These are phyloP conservation scores for Meriones psammophilus DNA, from an alignment of 2,797 vertebrate species.

Conservation along the genomic window DNA sequence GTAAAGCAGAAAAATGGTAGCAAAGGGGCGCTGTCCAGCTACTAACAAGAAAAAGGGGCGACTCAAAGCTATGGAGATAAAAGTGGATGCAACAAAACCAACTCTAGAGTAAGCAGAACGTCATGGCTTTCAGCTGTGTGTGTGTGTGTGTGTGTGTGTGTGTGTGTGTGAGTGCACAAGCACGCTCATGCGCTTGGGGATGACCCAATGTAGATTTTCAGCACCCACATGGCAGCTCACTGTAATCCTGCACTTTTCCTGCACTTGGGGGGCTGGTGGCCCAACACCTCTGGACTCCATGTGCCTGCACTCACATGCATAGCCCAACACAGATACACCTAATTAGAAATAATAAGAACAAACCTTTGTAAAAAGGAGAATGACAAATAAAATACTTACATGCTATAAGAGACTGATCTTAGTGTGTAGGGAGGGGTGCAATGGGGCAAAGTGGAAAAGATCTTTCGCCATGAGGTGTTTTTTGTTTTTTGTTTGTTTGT, in stretches of 20 bases:
- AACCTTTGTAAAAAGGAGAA: background rate
- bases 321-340: background rate
- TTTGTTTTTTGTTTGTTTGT: too few relatives aligned
- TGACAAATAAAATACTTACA: background rate
- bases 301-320: background rate
- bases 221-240: background rate
- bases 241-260: background rate
- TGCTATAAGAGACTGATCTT: background rate
- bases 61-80: background rate
- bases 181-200: too few relatives aligned
- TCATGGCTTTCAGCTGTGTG: background rate
- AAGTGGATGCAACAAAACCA: background rate
- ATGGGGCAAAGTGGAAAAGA: background rate
- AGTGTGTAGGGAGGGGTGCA: fast-evolving
- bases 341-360: background rate
- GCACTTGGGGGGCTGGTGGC: too few relatives aligned
- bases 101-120: background rate
- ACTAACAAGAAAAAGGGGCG: background rate
- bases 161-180: too few relatives aligned
- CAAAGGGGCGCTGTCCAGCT: background rate
- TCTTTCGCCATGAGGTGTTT: background rate
- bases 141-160: background rate
- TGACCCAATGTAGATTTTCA: background rate
- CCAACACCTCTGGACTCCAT: background rate
- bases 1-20: background rate